These are phyloP conservation scores for Tenualosa thibaudeaui DNA, from an alignment of 2,797 vertebrate species.

Conservation along the genomic window DNA sequence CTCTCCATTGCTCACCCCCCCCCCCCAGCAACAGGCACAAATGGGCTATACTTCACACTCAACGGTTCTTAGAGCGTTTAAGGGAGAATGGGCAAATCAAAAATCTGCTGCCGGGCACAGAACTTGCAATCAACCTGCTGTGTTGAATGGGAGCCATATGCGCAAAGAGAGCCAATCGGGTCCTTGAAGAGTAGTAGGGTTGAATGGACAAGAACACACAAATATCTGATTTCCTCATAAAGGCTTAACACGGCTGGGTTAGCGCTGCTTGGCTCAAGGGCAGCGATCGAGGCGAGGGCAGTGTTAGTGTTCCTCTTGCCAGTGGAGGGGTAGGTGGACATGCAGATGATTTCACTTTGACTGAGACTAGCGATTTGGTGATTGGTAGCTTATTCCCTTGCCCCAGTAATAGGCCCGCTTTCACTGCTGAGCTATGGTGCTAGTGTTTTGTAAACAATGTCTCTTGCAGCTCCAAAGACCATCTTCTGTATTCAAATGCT, in stretches of 20 bases:
- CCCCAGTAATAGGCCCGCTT: background rate
- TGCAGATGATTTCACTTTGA: no score
- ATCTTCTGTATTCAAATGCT: background rate
- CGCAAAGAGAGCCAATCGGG: background rate
- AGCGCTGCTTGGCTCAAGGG: background rate
- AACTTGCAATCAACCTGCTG: constrained; percentile 9
- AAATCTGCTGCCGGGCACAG: background rate
- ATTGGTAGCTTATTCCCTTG: background rate
- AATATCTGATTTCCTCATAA: background rate
- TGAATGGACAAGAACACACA: background rate
- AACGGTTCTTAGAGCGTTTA: background rate
- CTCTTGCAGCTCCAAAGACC: background rate
- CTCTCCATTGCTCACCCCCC: background rate
- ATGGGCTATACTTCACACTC: background rate
- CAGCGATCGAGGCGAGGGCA: background rate
- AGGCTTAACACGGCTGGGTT: background rate
- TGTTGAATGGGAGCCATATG: background rate
- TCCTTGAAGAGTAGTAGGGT: background rate
- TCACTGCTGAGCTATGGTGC: background rate
- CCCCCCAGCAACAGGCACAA: background rate
- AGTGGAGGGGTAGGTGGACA: no score
- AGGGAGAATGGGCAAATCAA: background rate
- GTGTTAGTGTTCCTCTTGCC: no score
- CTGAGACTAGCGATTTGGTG: background rate
- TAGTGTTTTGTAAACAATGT: background rate